Base-by-base conservation (phyloP, 2,797 vertebrate species). In the Erpetoichthys calabaricus region DNA sequence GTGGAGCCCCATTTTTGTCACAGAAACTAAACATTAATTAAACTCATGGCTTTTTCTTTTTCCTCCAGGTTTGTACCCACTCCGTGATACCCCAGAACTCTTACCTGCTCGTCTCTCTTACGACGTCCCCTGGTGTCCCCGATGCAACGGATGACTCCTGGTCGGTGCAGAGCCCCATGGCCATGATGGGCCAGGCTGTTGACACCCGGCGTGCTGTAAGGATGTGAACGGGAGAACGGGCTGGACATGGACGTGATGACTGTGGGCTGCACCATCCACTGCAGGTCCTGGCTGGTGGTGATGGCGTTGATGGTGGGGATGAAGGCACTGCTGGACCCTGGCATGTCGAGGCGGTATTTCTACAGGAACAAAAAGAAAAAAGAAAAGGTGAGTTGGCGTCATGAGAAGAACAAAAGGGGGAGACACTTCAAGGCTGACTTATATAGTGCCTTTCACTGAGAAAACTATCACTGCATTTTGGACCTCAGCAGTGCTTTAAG, bases 261-360 rank as follows among this genome's bases (percentile, higher is more conserved):
- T 0, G 96, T 99, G 65, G 96, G 94, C 79, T 99, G 96, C 43
- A 98, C 96, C 96, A 99, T 99, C 95, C 95, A 99, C 93, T 99
- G 96, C 57, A 99, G 81, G 81, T 99, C 96, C 80, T 99, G 96
- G 81, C 94, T 99, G 72, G 95, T 99, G 8, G 96, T 99, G 80
- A 99, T 99, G 82, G 96, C 95, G 76, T 97, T 99, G 75, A 99
- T 95, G 6, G 95, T 98, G 43, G 96, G 96, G 65, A 99, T 97
- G 71, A 99, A 99, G 88, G 94, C 91, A 64, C 92, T 97, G 80
- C 92, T 94, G 59, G 96, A 98, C 72, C 96, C 95, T 76, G 96
- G 96, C 95, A 99, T 98, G 80, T 98, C 96, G 68, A 92, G 80
- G 78, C 93, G 88, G 75, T 92, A 98, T 86, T 98, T 99, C 95